These are phyloP conservation scores for Musca vetustissima DNA, from an alignment of 1,140 invertebrate species.

Conservation along the genomic window DNA sequence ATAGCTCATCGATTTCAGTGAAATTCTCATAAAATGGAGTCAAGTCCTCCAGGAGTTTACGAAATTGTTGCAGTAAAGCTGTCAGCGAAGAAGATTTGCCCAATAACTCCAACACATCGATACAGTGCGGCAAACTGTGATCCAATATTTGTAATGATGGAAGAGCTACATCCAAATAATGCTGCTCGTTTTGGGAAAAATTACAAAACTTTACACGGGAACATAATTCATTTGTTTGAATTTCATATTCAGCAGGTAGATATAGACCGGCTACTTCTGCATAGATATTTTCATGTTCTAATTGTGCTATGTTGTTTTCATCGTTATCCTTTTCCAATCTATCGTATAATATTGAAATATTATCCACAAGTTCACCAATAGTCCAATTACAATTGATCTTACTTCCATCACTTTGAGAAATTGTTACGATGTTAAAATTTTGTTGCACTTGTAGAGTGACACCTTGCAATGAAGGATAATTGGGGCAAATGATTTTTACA, in stretches of 20 bases:
- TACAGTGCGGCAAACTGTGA: constrained; percentile 45
- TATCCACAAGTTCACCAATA: constrained; percentile 16
- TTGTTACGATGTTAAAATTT: not conserved
- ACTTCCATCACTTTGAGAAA: not conserved
- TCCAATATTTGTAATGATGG: constrained; percentile 33
- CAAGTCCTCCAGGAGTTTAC: constrained; percentile 43
- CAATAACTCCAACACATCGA: constrained; percentile 34
- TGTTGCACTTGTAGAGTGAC: not conserved
- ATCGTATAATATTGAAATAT: constrained; percentile 3
- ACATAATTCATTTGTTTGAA: constrained; percentile 35
- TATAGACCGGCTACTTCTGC: constrained; percentile 37
- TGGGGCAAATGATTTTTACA: constrained; percentile 18
- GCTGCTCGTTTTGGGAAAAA: constrained; percentile 36
- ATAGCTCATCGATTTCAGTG: constrained; percentile 47
- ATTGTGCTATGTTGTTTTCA: too few relatives aligned
- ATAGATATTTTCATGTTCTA: constrained; percentile 33
- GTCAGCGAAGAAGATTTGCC: constrained; percentile 29
- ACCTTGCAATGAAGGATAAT: constrained; percentile 6
- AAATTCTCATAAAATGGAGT: constrained; percentile 46
- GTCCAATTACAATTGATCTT: constrained; percentile 2
- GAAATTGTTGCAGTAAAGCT: constrained; percentile 34
- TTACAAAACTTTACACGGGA: constrained; percentile 36
- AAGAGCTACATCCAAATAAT: constrained; percentile 44
- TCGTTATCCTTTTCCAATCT: too few relatives aligned
- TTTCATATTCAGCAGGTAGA: constrained; percentile 35